Evolutionary conservation across 1,140 invertebrate genomes (phyloP).

Genomic region (Sitodiplosis mosellana): DNA sequence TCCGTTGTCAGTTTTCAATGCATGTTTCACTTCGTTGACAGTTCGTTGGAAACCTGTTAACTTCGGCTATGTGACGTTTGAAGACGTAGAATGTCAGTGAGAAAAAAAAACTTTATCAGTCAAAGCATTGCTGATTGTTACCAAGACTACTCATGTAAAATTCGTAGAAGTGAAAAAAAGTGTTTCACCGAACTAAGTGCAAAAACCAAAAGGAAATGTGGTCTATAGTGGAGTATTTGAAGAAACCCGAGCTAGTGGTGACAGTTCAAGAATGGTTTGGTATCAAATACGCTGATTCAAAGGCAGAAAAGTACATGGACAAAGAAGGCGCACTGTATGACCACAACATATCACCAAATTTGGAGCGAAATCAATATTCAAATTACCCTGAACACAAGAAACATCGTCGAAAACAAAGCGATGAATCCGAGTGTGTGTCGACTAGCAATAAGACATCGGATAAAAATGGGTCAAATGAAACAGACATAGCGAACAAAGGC

Average conservation of each 20-base stretch:
- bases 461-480: slow-evolving; percentile 6
- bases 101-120: no score
- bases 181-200: not conserved
- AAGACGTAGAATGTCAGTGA: no score
- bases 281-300: slow-evolving; percentile 17
- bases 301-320: no score
- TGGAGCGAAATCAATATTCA: not conserved
- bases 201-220: no score
- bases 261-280: slow-evolving; percentile 56
- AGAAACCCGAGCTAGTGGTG: slow-evolving; percentile 45
- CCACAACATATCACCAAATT: slow-evolving; percentile 6
- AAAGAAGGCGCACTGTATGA: not conserved
- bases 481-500: no score
- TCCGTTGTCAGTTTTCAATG: no score
- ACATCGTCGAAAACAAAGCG: not conserved
- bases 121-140: no score
- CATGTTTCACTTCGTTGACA: no score
- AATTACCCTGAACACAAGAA: no score
- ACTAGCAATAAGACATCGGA: not conserved
- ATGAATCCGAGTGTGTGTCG: slow-evolving; percentile 1
- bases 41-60: no score
- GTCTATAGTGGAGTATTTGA: slow-evolving; percentile 36
- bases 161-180: not conserved
- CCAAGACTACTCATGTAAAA: no score
- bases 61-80: no score